Evolutionary conservation across 2,888 invertebrate species (phyloP).

Genomic region (Embidobia sp.): DNA sequence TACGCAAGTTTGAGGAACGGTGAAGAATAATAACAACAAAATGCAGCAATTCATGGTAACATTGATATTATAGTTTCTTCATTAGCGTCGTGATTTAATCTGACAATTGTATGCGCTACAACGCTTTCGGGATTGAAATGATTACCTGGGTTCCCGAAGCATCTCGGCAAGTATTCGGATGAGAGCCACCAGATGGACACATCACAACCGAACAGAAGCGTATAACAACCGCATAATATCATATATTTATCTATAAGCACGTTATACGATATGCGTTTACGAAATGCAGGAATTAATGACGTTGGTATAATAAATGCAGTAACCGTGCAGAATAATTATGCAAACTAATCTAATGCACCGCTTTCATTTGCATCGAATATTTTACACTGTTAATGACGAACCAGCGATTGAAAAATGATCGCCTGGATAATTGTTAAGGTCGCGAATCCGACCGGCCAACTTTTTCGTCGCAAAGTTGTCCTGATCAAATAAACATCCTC

Average conservation of each 20-base stretch:
- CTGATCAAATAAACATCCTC: too few species aligned
- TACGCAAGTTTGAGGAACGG: neutral
- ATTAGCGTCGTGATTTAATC: slow-evolving; percentile 68
- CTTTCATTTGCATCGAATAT: slow-evolving; percentile 52
- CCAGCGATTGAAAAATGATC: too few species aligned
- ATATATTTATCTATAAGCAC: slow-evolving; percentile 62
- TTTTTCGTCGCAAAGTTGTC: too few species aligned
- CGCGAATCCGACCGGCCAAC: too few species aligned
- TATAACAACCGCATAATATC: slow-evolving; percentile 65
- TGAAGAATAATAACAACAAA: slow-evolving; percentile 22
- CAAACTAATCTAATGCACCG: slow-evolving; percentile 53
- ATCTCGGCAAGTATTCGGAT: slow-evolving; percentile 64
- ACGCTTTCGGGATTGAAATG: slow-evolving; percentile 72
- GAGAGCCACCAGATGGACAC: slow-evolving; percentile 66
- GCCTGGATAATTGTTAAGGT: too few species aligned
- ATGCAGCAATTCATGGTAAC: neutral
- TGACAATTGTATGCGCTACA: slow-evolving; percentile 73
- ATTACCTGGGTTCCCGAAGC: slow-evolving; percentile 61
- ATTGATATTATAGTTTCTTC: slow-evolving; percentile 57
- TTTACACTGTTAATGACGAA: slow-evolving; percentile 30
- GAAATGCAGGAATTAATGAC: slow-evolving; percentile 63
- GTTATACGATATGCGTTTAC: slow-evolving; percentile 61
- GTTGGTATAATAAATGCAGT: slow-evolving; percentile 60
- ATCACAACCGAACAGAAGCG: slow-evolving; percentile 63
- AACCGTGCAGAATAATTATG: slow-evolving; percentile 60